These are phyloP conservation scores for Ceratothoa steindachneri DNA, from an alignment of 2,888 invertebrate species.

Conservation along the genomic window DNA sequence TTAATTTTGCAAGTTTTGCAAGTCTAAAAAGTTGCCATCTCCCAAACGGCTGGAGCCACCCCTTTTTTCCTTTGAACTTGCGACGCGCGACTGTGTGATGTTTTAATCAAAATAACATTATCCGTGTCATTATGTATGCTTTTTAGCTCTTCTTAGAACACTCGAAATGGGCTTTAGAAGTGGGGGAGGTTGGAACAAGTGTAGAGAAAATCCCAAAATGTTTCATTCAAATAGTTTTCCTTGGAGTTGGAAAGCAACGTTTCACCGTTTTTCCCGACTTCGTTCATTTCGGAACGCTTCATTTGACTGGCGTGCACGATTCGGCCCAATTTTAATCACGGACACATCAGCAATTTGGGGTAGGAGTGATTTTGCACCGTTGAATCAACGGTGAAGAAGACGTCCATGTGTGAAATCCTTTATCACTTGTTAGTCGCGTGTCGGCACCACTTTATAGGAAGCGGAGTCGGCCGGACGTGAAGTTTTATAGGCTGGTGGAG, in stretches of 20 bases:
- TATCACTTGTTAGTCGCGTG: constrained; percentile 44
- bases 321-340: constrained; percentile 33
- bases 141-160: constrained; percentile 25
- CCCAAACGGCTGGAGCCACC: background rate
- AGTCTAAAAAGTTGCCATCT: constrained; percentile 14
- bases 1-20: constrained; percentile 20
- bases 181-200: no score
- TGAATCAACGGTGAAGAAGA: constrained; percentile 29
- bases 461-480: constrained; percentile 24
- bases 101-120: constrained; percentile 46
- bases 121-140: constrained; percentile 38
- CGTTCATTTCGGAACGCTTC: background rate
- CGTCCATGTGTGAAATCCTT: constrained; percentile 35
- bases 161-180: background rate
- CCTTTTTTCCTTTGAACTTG: constrained; percentile 25
- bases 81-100: constrained; percentile 25
- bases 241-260: no score
- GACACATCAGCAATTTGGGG: constrained; percentile 41
- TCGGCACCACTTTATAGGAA: constrained; percentile 42
- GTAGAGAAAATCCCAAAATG: background rate
- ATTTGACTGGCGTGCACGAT: background rate
- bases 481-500: background rate
- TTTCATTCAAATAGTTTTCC: no score
- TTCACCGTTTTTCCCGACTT: background rate
- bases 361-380: constrained; percentile 40